Percentiles rank a stretch among this genome's conserved stretches.
Conservation (phyloP, 1,140 invertebrate genomes). For the Polyergus mexicanus region DNA sequence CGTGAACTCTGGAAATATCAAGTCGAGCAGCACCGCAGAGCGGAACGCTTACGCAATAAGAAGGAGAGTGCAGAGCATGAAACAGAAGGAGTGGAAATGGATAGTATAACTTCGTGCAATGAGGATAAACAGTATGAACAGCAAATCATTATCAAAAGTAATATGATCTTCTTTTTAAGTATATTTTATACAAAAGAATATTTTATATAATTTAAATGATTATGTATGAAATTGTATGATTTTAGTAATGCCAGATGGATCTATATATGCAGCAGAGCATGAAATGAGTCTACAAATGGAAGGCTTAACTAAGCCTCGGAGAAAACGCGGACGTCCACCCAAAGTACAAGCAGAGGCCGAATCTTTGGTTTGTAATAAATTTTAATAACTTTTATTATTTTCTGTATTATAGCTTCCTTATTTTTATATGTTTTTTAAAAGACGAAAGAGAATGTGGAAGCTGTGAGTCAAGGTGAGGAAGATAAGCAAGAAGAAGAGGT, state of each 20-base stretch:
- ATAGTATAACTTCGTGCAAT: conserved; percentile 57
- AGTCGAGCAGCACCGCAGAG: conserved; percentile 78
- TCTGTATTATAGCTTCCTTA: conserved; percentile 26
- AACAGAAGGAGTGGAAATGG: conserved; percentile 65
- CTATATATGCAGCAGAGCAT: conserved; percentile 87
- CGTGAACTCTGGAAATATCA: conserved; percentile 86
- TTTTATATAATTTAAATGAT: conserved; percentile 18
- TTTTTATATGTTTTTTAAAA: conserved; percentile 67
- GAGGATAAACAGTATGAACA: conserved; percentile 84
- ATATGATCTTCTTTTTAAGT: conserved; percentile 13
- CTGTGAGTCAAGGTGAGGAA: conserved; percentile 82
- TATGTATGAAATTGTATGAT: conserved; percentile 26
- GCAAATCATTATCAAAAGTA: conserved; percentile 86
- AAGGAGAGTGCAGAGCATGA: conserved; percentile 70
- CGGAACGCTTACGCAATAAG: conserved; percentile 74
- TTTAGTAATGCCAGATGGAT: conserved; percentile 87
- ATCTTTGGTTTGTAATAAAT: conserved; percentile 75
- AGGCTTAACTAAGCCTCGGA: conserved; percentile 89
- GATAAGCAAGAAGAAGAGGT: conserved; percentile 84
- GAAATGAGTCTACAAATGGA: conserved; percentile 88
- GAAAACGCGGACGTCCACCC: conserved; percentile 90
- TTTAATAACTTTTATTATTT: conserved; percentile 30
- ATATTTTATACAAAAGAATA: neutral
- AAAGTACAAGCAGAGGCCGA: conserved; percentile 86
- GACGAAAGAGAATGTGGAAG: conserved; percentile 78